A percentile compares a stretch with the other conserved stretches of the same genome.
Conservation (phyloP, 2,888 invertebrate genomes). For the Quadroppia sp. region DNA sequence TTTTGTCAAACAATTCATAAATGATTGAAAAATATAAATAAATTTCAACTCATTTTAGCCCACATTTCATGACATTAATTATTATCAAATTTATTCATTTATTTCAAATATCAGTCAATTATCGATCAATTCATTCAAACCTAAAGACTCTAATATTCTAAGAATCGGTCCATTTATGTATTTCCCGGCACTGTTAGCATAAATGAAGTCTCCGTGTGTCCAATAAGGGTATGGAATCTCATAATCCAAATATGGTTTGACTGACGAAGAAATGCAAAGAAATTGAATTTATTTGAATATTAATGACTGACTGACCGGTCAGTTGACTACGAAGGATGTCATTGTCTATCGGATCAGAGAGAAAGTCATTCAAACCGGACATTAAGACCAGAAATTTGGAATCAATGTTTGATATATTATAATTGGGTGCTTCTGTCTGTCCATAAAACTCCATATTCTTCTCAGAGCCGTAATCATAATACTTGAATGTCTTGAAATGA, state of each 20-base stretch:
- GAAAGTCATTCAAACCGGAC: conserved; percentile 29
- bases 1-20: too few species aligned
- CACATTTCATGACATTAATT: too few species aligned
- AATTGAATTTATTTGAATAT: not conserved
- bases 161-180: conserved; percentile 10
- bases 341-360: conserved; percentile 7
- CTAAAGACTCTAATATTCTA: not conserved
- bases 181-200: not conserved
- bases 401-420: conserved; percentile 23
- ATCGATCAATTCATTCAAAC: not conserved
- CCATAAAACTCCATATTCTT: conserved; percentile 22
- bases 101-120: not conserved
- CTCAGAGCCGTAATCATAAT: conserved; percentile 26
- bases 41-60: too few species aligned
- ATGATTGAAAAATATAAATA: too few species aligned
- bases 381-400: conserved; percentile 14
- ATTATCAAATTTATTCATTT: not conserved
- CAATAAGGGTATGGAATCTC: conserved; percentile 2
- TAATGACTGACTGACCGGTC: not conserved
- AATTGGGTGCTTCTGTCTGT: not conserved
- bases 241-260: not conserved
- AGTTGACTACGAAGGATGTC: conserved; percentile 11
- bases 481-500: not conserved
- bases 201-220: conserved; percentile 37
- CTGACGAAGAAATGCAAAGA: not conserved